Conservation (phyloP, 2,797 vertebrate genomes). For the Melanogrammus aeglefinus region DNA sequence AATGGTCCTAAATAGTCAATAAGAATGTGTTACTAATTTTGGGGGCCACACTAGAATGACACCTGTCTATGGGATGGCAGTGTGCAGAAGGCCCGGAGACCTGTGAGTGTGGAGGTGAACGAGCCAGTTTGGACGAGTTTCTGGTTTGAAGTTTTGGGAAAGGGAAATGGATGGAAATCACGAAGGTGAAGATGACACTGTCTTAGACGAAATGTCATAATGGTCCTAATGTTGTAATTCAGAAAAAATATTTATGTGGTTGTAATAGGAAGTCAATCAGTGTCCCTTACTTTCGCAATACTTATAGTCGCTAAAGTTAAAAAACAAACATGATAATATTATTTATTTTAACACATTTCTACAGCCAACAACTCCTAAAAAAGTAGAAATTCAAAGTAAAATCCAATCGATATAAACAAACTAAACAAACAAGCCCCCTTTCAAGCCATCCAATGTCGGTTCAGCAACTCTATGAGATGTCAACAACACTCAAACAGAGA, state of each 20-base stretch:
- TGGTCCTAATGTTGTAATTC: no score
- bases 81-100: not conserved
- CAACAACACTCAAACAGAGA: not conserved
- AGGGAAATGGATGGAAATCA: not conserved
- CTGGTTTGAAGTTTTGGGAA: no score
- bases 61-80: not conserved
- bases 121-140: not conserved
- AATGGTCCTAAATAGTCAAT: not conserved
- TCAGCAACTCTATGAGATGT: not conserved
- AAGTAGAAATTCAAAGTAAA: not conserved
- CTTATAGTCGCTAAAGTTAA: no score
- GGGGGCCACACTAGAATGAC: no score
- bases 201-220: not conserved
- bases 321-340: no score
- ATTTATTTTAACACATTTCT: not conserved
- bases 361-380: not conserved
- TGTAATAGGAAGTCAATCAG: not conserved
- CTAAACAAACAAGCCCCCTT: not conserved
- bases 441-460: not conserved
- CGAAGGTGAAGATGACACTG: not conserved
- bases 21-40: not conserved
- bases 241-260: not conserved
- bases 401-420: not conserved
- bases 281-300: no score
- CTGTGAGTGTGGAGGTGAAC: not conserved